These are phyloP conservation scores for Polyergus mexicanus DNA, from an alignment of 1,140 invertebrate species.

Conservation along the genomic window DNA sequence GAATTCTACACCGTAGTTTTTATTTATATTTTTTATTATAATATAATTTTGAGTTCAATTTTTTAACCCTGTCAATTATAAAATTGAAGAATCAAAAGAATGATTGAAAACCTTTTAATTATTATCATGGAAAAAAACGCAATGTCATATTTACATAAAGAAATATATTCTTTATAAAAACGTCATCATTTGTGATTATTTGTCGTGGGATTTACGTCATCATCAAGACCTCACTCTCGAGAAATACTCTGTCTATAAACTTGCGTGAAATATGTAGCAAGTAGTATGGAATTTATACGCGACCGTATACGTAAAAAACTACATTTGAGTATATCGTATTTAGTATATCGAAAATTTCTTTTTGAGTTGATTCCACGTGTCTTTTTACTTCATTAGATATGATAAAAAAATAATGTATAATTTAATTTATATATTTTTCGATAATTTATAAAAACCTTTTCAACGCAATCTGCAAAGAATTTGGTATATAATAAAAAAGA, in stretches of 20 bases:
- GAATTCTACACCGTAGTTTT: no score
- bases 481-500: no score
- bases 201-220: neutral
- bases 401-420: no score
- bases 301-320: neutral
- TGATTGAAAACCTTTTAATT: neutral
- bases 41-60: neutral
- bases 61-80: neutral
- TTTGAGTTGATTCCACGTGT: neutral
- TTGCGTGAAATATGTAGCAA: neutral
- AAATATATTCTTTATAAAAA: neutral
- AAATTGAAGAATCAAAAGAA: neutral
- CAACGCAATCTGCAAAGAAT: no score
- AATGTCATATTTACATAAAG: neutral
- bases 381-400: no score
- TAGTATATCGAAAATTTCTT: neutral
- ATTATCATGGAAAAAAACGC: neutral
- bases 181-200: conserved; percentile 4
- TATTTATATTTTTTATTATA: neutral
- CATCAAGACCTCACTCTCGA: neutral
- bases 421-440: no score
- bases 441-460: no score
- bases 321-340: neutral
- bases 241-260: conserved; percentile 18
- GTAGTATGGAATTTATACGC: neutral